Percentiles rank a stretch among this genome's conserved stretches.
phyloP scores from a whole-genome alignment of 2,113 vertebrate species.

The Catharus bicknelli region DNA sequence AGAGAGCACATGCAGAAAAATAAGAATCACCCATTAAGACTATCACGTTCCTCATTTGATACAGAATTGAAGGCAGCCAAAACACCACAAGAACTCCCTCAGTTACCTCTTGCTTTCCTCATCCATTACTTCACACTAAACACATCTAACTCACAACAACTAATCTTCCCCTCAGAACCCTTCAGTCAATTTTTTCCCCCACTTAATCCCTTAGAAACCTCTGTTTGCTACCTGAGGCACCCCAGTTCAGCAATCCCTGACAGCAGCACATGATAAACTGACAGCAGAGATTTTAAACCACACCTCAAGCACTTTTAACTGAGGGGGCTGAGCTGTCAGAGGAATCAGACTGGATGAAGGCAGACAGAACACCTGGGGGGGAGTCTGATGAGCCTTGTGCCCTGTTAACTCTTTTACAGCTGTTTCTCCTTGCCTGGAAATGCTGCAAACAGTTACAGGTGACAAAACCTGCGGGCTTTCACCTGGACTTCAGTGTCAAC shows the following conservation, averaged over 20 bases:
- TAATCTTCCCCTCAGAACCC: not conserved
- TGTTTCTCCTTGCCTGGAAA: not conserved
- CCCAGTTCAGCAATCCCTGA: not conserved
- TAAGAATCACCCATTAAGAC: not conserved
- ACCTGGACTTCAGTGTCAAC: not conserved
- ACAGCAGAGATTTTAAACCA: not conserved
- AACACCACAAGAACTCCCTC: not conserved
- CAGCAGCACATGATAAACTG: accelerated
- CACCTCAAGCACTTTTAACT: not conserved
- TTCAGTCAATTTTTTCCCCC: not conserved
- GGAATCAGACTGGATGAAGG: not conserved
- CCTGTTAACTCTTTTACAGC: not conserved
- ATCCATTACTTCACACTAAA: not conserved
- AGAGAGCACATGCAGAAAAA: not conserved
- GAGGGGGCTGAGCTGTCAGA: not conserved
- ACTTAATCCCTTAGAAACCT: not conserved
- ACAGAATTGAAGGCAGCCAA: not conserved
- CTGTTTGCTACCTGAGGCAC: not conserved
- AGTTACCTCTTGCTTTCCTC: not conserved
- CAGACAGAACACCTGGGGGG: not conserved
- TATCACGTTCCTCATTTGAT: not conserved
- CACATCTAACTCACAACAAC: not conserved
- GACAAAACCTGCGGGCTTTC: not conserved
- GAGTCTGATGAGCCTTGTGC: not conserved
- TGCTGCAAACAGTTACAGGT: not conserved